Evolutionary conservation across 2,888 invertebrate genomes (phyloP).

Genomic region (Dicycla oo): DNA sequence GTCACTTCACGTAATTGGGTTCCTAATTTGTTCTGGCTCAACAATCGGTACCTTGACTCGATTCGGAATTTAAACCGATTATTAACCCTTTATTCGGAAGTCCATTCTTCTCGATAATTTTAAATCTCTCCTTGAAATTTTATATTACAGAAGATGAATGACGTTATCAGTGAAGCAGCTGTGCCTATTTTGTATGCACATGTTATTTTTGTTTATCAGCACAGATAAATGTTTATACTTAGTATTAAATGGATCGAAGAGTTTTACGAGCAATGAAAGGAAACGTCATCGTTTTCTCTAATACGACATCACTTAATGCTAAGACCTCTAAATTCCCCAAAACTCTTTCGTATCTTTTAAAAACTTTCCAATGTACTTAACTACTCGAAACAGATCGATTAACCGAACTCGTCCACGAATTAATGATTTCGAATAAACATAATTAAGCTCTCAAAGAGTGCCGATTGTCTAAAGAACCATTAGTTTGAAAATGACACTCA

Average conservation of each 20-base stretch:
- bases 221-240: slow-evolving; percentile 53
- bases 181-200: slow-evolving; percentile 64
- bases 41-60: slow-evolving; percentile 68
- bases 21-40: slow-evolving; percentile 80
- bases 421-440: slow-evolving; percentile 87
- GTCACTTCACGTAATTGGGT: slow-evolving; percentile 88
- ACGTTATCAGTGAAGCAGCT: slow-evolving; percentile 60
- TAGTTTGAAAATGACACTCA: slow-evolving; percentile 83
- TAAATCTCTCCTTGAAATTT: slow-evolving; percentile 59
- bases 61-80: slow-evolving; percentile 76
- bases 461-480: slow-evolving; percentile 83
- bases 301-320: slow-evolving; percentile 70
- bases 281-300: slow-evolving; percentile 75
- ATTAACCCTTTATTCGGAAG: slow-evolving; percentile 71
- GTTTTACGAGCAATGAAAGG: slow-evolving; percentile 72
- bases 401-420: slow-evolving; percentile 81
- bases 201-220: slow-evolving; percentile 56
- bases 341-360: slow-evolving; percentile 68
- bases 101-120: slow-evolving; percentile 64
- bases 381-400: slow-evolving; percentile 79
- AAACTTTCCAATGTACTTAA: slow-evolving; percentile 76
- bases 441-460: slow-evolving; percentile 87
- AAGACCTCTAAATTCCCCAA: slow-evolving; percentile 63
- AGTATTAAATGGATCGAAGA: slow-evolving; percentile 60
- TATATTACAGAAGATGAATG: slow-evolving; percentile 58